Base-by-base conservation (phyloP, 2,797 vertebrate genomes). In the Rhinella marina region DNA sequence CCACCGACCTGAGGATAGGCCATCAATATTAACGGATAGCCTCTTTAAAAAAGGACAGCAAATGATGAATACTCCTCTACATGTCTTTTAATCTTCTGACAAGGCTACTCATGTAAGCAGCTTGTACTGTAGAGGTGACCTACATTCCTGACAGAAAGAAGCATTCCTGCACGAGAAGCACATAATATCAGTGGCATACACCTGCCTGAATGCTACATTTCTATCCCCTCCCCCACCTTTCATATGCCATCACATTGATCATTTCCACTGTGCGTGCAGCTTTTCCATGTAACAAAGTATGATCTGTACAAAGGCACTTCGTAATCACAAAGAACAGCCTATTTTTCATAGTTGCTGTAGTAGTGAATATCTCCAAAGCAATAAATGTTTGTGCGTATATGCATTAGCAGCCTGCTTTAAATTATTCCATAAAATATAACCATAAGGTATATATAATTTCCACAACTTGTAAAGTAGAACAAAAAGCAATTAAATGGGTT, bases 301-400 rank as follows among this genome's bases (percentile, higher is more conserved):
- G 54, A 32, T 73, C 25, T 84, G 19, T 59, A 84, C 27, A 73
- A 84, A 84, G 82, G 56, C 82, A 84, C 68, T 48, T 14, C 16
- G 19, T 73, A 72, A n/a, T 32, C 29, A 64, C 13, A n/a, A 41
- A 64, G 32, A 64, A 25, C 4, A 61, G 12, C 32, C 7, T 81
- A 41, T 41, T 3, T 2, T 50, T 81, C 21, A 32, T 23, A 54
- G 52, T 41, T 80, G 21, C 32, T n/a, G 6, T n/a, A 64, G 19
- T 59, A 48, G 1, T 62, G 6, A 25, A 13, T 8, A n/a, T 54
- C 56, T 32, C 25, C 77, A 16, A 29, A 29, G 14, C 1, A 62
- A n/a, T 27, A 75, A 23, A 23, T 17, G 27, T 72, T 72, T 72
- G 82, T 83, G 81, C 66, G 27, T 75, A 61, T 48, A 75, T 32